Conservation (phyloP, 2,113 vertebrate species). For the Brachypteracias leptosomus region DNA sequence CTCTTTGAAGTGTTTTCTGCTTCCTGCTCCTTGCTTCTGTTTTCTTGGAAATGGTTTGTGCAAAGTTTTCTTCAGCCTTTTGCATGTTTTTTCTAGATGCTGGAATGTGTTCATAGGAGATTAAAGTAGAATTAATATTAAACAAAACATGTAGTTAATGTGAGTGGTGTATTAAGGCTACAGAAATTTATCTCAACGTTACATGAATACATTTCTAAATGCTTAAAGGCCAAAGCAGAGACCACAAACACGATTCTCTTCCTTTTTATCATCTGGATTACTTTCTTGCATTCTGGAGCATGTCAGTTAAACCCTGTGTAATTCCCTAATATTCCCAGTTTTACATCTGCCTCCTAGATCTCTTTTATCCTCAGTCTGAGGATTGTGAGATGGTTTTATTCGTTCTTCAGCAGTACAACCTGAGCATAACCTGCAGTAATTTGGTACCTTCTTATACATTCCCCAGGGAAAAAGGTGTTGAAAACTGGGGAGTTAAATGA, state of each 20-base stretch:
- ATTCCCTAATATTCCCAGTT: not conserved
- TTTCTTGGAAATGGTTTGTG: not conserved
- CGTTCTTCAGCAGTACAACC: not conserved
- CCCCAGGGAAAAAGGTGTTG: not conserved
- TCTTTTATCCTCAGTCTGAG: not conserved
- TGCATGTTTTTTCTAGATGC: not conserved
- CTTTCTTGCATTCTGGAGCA: not conserved
- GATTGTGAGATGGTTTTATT: not conserved
- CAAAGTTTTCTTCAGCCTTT: not conserved
- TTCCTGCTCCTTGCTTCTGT: not conserved
- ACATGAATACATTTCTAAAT: not conserved
- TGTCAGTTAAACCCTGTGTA: not conserved
- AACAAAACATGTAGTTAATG: not conserved
- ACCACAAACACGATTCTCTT: not conserved
- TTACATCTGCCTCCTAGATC: not conserved
- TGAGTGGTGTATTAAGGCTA: not conserved
- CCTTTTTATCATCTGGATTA: not conserved
- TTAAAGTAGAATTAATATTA: not conserved
- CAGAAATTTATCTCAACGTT: not conserved
- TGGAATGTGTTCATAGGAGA: not conserved
- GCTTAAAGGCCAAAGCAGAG: not conserved
- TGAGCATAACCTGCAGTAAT: not conserved
- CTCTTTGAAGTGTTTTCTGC: not conserved
- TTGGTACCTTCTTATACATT: not conserved
- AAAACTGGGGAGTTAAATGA: not conserved